These are phyloP conservation scores for Hermaeophaga mercurialis DNA, from an alignment of 2,888 invertebrate species.

Conservation along the genomic window DNA sequence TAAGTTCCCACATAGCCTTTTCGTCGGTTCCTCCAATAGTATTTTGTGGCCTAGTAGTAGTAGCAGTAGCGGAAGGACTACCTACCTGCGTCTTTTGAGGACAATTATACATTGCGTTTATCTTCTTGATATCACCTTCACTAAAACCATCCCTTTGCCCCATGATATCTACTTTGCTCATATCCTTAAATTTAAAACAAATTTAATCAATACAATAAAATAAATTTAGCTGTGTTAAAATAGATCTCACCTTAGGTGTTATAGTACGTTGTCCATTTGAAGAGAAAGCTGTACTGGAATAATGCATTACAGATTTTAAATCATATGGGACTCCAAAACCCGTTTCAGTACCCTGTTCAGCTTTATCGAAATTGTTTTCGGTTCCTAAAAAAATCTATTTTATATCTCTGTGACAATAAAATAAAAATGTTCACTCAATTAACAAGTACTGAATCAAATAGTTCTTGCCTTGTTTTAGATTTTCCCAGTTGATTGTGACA, in stretches of 20 bases:
- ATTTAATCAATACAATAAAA: too few relatives aligned
- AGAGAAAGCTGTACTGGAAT: slow-evolving; percentile 78
- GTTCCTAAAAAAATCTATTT: slow-evolving; percentile 66
- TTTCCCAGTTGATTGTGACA: slow-evolving; percentile 65
- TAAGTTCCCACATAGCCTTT: too few relatives aligned
- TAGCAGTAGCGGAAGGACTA: too few relatives aligned
- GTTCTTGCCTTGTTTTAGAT: slow-evolving; percentile 67
- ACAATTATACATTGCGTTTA: slow-evolving; percentile 79
- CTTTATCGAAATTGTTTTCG: slow-evolving; percentile 74
- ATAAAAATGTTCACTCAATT: neutral
- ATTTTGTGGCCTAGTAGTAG: too few relatives aligned
- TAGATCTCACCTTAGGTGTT: slow-evolving; percentile 69
- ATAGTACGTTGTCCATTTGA: slow-evolving; percentile 74
- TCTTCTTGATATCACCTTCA: slow-evolving; percentile 71
- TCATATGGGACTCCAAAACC: slow-evolving; percentile 78
- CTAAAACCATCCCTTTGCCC: slow-evolving; percentile 80
- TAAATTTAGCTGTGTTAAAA: too few relatives aligned
- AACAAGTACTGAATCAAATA: too few relatives aligned
- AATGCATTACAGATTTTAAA: slow-evolving; percentile 84
- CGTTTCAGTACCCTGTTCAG: slow-evolving; percentile 61
- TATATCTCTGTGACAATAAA: neutral
- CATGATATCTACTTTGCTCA: slow-evolving; percentile 58
- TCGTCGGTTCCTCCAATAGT: too few relatives aligned
- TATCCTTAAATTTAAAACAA: neutral
- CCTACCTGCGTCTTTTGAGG: slow-evolving; percentile 43